Evolutionary conservation across 2,113 vertebrate genomes (phyloP).

Genomic region (Tachuris rubrigastra): DNA sequence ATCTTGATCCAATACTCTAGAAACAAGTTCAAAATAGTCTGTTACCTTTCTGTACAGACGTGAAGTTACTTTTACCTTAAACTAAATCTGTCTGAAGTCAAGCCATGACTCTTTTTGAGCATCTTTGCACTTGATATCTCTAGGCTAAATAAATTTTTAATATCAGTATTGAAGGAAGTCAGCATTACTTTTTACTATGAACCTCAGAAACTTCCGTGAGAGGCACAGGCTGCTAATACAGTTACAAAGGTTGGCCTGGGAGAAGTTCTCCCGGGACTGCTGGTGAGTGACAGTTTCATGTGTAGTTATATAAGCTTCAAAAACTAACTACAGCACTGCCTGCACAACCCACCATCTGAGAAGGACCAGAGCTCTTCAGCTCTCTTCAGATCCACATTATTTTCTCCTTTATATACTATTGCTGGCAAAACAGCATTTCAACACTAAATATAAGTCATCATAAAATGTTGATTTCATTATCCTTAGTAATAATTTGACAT

Average conservation of each 20-base stretch:
- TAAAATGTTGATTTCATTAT: background rate
- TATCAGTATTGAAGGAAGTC: background rate
- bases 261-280: background rate
- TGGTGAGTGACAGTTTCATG: background rate
- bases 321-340: background rate
- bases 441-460: background rate
- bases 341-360: background rate
- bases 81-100: background rate
- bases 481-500: background rate
- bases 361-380: background rate
- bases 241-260: background rate
- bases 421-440: background rate
- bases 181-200: background rate
- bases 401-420: background rate
- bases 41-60: background rate
- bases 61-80: background rate
- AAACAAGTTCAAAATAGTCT: background rate
- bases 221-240: background rate
- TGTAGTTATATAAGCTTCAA: background rate
- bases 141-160: constrained; percentile 21
- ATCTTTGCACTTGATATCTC: background rate
- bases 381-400: background rate
- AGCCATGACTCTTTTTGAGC: background rate
- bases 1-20: background rate
- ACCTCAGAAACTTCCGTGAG: background rate